phyloP scores from a whole-genome alignment of 2,888 invertebrate genomes.

The Polymixis lichenea region DNA sequence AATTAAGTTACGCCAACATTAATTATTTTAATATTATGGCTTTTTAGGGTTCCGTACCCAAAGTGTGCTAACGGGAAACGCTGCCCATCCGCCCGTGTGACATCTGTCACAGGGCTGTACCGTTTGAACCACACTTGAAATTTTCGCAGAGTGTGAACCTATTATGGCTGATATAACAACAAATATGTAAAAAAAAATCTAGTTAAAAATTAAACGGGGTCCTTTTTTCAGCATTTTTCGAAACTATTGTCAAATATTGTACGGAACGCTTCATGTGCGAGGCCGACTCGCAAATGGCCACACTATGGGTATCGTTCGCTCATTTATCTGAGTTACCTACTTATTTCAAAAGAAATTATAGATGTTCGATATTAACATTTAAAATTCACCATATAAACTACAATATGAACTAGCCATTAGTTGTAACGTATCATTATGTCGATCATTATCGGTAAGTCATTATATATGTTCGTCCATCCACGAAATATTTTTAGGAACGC shows the following conservation, averaged over 20 bases:
- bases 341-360: slow-evolving; percentile 55
- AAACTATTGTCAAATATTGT: no score
- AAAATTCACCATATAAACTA: slow-evolving; percentile 69
- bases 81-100: neutral
- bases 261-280: neutral
- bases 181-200: neutral
- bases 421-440: slow-evolving; percentile 77
- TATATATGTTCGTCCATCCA: slow-evolving; percentile 74
- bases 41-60: neutral
- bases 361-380: slow-evolving; percentile 54
- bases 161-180: neutral
- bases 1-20: slow-evolving; percentile 40
- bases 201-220: neutral
- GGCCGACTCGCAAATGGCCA: no score
- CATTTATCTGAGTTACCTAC: slow-evolving; percentile 25
- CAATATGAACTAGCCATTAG: slow-evolving; percentile 73
- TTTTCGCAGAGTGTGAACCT: neutral
- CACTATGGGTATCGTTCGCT: slow-evolving; percentile 10
- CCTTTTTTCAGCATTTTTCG: neutral
- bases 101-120: neutral
- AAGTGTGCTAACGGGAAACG: no score
- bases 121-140: neutral
- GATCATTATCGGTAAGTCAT: slow-evolving; percentile 85
- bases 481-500: slow-evolving; percentile 83
- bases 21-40: slow-evolving; percentile 34